phyloP scores from a whole-genome alignment of 2,797 vertebrate genomes.

The Pteronotus mesoamericanus region DNA sequence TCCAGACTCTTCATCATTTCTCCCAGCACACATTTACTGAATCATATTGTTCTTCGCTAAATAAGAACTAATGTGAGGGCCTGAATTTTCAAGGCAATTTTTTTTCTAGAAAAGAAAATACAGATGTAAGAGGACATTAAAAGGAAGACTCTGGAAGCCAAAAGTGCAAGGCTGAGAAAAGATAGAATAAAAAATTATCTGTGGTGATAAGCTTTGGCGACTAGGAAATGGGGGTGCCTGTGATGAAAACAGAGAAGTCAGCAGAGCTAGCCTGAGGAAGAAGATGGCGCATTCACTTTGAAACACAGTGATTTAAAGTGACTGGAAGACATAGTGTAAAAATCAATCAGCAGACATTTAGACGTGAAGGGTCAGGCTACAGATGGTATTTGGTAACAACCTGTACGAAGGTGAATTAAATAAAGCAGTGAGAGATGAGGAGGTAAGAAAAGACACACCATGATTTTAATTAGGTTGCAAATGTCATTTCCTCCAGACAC shows the following conservation, averaged over 20 bases:
- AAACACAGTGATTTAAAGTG: no score
- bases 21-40: background rate
- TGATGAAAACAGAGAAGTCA: background rate
- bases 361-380: background rate
- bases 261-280: background rate
- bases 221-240: no score
- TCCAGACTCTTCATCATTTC: background rate
- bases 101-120: background rate
- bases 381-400: background rate
- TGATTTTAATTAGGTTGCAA: background rate
- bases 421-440: background rate
- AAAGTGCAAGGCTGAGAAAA: background rate
- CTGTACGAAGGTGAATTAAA: background rate
- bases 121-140: background rate
- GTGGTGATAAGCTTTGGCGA: background rate
- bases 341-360: background rate
- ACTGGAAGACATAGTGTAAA: fast-evolving
- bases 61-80: background rate
- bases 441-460: background rate
- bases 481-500: background rate
- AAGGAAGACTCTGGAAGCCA: background rate
- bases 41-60: background rate
- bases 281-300: background rate
- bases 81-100: background rate
- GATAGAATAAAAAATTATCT: background rate